Percentiles rank a stretch among this genome's conserved stretches.
Conservation (phyloP, 2,888 invertebrate species). For the Dryobota labecula region DNA sequence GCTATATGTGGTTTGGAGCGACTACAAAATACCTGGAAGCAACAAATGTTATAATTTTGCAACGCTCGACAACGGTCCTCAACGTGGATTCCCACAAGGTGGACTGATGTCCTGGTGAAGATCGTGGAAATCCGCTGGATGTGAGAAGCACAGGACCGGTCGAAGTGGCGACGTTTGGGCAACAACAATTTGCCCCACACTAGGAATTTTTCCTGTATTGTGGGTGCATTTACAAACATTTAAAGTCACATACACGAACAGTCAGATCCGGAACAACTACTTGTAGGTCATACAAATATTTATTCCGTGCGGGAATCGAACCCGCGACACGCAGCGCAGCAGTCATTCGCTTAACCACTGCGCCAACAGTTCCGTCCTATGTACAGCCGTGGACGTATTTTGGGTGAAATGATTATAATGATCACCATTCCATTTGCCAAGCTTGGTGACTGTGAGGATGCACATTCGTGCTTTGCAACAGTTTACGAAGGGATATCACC, state of each 20-base stretch:
- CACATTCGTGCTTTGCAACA: background rate
- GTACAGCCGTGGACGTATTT: background rate
- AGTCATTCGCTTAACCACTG: too few relatives aligned
- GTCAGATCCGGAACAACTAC: too few relatives aligned
- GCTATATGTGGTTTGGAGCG: background rate
- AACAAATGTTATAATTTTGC: background rate
- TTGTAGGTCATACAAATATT: too few relatives aligned
- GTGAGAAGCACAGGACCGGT: background rate
- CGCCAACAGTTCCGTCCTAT: too few relatives aligned
- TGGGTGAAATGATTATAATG: background rate
- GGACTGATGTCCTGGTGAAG: background rate
- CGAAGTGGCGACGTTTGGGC: background rate
- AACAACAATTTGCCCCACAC: too few relatives aligned
- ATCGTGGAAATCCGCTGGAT: background rate
- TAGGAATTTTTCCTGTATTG: too few relatives aligned
- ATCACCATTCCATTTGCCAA: background rate
- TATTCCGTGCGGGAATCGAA: too few relatives aligned
- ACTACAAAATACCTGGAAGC: conserved; percentile 1
- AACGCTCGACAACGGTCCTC: too few relatives aligned
- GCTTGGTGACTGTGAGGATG: background rate
- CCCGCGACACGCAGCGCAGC: too few relatives aligned
- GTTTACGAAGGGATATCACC: background rate
- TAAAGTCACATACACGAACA: too few relatives aligned
- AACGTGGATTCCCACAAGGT: background rate
- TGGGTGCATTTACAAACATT: too few relatives aligned